Conservation (phyloP, 2,113 vertebrate species). For the Notarius quadriscutis region DNA sequence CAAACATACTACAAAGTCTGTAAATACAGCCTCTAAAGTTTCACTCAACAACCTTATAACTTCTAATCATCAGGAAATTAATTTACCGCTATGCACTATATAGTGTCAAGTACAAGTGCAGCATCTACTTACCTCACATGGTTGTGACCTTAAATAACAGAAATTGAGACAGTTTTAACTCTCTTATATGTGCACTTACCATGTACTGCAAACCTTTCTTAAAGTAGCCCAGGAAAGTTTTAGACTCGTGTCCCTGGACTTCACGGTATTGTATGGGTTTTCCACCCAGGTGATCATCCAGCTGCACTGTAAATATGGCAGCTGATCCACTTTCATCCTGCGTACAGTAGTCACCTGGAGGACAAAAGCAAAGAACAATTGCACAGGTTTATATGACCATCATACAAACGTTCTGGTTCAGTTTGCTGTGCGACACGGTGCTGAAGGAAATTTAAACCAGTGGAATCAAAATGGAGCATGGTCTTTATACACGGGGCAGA, state of each 20-base stretch:
- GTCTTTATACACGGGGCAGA: neutral
- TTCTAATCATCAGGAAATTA: neutral
- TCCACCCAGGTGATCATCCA: conserved; percentile 92
- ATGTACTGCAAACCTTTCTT: conserved; percentile 95
- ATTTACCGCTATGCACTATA: neutral
- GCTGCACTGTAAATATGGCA: conserved; percentile 93
- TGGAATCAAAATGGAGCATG: neutral
- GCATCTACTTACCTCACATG: neutral
- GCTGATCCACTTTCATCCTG: conserved; percentile 95
- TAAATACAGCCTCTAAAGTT: neutral
- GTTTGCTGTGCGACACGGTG: neutral
- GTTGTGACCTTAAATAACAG: neutral
- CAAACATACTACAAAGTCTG: neutral
- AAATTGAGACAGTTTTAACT: neutral
- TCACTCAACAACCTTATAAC: neutral
- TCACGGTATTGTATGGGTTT: conserved; percentile 92
- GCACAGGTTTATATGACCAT: neutral
- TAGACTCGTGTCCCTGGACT: conserved; percentile 89
- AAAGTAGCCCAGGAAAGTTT: conserved; percentile 92
- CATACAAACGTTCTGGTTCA: neutral
- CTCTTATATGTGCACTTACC: conserved; percentile 68
- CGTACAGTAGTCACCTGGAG: conserved; percentile 83
- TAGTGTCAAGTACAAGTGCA: neutral
- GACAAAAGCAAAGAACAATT: neutral
- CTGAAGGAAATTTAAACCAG: neutral